Percentiles rank a stretch among this genome's conserved stretches.
phyloP scores from a whole-genome alignment of 1,140 invertebrate species.

The Trachymyrmex septentrionalis region DNA sequence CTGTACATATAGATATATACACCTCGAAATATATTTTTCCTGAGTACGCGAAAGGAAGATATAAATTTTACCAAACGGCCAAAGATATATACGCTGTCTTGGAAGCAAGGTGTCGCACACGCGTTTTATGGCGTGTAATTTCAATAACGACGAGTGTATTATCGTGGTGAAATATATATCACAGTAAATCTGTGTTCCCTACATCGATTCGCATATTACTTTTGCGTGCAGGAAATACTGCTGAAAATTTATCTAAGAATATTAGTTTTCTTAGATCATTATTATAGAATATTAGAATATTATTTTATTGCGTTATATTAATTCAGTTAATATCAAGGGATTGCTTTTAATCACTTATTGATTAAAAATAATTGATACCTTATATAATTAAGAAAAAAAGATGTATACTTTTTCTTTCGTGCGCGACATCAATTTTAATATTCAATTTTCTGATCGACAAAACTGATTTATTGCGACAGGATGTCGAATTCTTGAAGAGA shows the following conservation, averaged over 20 bases:
- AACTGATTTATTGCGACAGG: slow-evolving; percentile 36
- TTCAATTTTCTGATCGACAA: slow-evolving; percentile 40
- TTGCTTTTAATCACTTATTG: background rate
- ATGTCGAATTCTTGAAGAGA: slow-evolving; percentile 13
- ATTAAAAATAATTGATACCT: background rate
- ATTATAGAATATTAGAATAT: background rate
- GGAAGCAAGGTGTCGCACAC: slow-evolving; percentile 28
- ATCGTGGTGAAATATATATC: slow-evolving; percentile 36
- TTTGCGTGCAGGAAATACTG: background rate
- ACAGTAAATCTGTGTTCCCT: slow-evolving; percentile 12
- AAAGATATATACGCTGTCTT: slow-evolving; percentile 43
- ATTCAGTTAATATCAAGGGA: background rate
- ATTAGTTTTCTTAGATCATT: background rate
- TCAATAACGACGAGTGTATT: slow-evolving; percentile 61
- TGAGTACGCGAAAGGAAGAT: slow-evolving; percentile 45
- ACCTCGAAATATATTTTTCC: slow-evolving; percentile 40
- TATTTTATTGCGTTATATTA: slow-evolving; percentile 3
- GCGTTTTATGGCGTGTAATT: slow-evolving; percentile 54
- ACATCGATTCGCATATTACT: background rate
- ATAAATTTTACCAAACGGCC: slow-evolving; percentile 46
- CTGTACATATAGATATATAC: slow-evolving; percentile 37
- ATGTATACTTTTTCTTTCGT: background rate
- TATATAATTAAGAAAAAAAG: slow-evolving; percentile 13
- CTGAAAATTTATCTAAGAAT: background rate
- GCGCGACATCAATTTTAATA: slow-evolving; percentile 8